Conservation (phyloP, 2,113 vertebrate genomes). For the Callocephalon fimbriatum region DNA sequence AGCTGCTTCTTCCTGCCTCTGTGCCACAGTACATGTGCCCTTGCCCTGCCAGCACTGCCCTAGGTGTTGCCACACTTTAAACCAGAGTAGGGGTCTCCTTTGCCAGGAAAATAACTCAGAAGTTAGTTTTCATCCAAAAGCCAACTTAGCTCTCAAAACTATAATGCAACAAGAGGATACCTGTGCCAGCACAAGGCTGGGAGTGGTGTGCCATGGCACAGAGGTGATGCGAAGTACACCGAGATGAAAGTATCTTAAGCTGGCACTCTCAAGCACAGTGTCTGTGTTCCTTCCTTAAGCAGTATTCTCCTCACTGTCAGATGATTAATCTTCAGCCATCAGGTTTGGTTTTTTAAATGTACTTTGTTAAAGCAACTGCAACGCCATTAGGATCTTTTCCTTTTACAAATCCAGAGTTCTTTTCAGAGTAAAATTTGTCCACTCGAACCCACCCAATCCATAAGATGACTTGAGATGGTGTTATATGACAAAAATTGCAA, state of each 20-base stretch:
- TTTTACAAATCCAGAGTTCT: neutral
- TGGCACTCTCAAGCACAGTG: neutral
- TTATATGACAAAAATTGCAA: neutral
- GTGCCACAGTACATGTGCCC: accelerated
- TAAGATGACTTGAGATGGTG: conserved; percentile 11
- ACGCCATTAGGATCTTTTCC: neutral
- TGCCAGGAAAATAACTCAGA: neutral
- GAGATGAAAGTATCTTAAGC: neutral
- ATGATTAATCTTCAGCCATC: conserved; percentile 1
- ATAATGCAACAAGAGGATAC: neutral
- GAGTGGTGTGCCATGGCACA: neutral
- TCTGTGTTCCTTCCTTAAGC: neutral
- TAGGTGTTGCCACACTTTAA: neutral
- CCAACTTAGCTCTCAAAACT: neutral
- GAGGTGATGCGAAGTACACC: accelerated
- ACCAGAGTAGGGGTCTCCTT: neutral
- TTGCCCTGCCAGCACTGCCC: neutral
- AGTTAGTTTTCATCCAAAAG: neutral
- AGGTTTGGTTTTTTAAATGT: neutral
- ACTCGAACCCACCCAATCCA: neutral
- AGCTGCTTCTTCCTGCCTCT: neutral
- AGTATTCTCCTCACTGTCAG: neutral
- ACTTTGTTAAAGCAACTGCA: neutral
- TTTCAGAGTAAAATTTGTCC: conserved; percentile 2
- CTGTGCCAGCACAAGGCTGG: neutral